These are phyloP conservation scores for Eufriesea mexicana DNA, from an alignment of 1,140 invertebrate genomes.

Conservation along the genomic window DNA sequence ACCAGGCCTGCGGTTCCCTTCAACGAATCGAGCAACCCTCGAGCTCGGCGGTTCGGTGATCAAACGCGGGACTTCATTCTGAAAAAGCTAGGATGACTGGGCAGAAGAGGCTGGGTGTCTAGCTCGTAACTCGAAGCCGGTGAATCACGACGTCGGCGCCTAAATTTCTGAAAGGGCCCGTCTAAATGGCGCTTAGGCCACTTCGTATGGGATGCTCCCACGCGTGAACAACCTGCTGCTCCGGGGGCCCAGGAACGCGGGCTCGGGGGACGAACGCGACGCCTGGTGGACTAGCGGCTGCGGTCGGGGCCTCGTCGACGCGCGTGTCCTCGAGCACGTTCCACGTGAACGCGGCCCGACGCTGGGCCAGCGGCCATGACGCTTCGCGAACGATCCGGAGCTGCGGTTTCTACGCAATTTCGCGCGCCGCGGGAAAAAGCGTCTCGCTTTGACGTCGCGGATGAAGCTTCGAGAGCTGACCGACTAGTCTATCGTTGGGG, in stretches of 20 bases:
- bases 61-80: slow-evolving; percentile 6
- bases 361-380: no score
- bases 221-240: slow-evolving; percentile 39
- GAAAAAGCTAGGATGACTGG: slow-evolving; percentile 28
- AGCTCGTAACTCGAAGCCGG: slow-evolving; percentile 44
- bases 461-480: not conserved
- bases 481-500: no score
- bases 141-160: slow-evolving; percentile 48
- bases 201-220: slow-evolving; percentile 10
- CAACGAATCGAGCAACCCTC: not conserved
- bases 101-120: not conserved
- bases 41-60: not conserved
- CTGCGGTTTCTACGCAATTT: no score
- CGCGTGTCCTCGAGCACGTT: not conserved
- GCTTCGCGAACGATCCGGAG: no score
- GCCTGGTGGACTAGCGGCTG: no score
- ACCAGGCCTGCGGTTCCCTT: not conserved
- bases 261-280: slow-evolving; percentile 27
- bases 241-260: slow-evolving; percentile 16
- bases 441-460: not conserved
- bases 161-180: slow-evolving; percentile 53
- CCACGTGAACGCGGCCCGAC: slow-evolving; percentile 2
- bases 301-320: not conserved
- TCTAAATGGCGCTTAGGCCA: slow-evolving; percentile 5
- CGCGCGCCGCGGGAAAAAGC: not conserved